Evolutionary conservation across 2,797 vertebrate genomes (phyloP).

Genomic region (Hyperoplus lanceolatus): DNA sequence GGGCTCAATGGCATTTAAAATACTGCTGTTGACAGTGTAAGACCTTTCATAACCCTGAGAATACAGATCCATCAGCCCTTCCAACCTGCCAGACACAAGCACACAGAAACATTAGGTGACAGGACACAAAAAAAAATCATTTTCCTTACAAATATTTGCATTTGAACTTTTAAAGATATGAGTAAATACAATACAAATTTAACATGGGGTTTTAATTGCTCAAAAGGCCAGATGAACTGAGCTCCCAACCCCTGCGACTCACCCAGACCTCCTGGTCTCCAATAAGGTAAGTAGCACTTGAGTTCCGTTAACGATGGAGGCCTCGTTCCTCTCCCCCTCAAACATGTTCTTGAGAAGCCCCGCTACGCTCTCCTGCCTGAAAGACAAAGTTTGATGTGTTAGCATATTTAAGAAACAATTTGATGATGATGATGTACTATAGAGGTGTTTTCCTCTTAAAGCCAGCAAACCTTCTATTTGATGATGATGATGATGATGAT

Average conservation of each 20-base stretch:
- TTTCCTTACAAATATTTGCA: too few species aligned
- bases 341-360: constrained; percentile 97
- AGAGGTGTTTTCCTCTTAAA: not conserved
- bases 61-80: constrained; percentile 96
- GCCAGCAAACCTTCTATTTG: not conserved
- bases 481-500: too few species aligned
- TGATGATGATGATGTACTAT: not conserved
- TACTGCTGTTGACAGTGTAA: constrained; percentile 93
- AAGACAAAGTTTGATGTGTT: constrained; percentile 12
- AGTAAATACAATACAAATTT: not conserved
- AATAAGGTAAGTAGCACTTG: constrained; percentile 96
- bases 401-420: not conserved
- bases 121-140: not conserved
- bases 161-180: not conserved
- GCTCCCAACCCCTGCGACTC: constrained; percentile 62
- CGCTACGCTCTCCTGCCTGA: constrained; percentile 93
- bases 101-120: constrained; percentile 4
- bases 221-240: not conserved
- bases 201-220: not conserved
- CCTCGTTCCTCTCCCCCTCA: constrained; percentile 91
- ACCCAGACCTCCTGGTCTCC: constrained; percentile 94
- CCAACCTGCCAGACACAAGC: constrained; percentile 85
- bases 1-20: constrained; percentile 93
- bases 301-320: constrained; percentile 94
- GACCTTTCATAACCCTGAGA: constrained; percentile 97